Evolutionary conservation across 1,140 invertebrate species (phyloP).

Genomic region (Tribolium castaneum): DNA sequence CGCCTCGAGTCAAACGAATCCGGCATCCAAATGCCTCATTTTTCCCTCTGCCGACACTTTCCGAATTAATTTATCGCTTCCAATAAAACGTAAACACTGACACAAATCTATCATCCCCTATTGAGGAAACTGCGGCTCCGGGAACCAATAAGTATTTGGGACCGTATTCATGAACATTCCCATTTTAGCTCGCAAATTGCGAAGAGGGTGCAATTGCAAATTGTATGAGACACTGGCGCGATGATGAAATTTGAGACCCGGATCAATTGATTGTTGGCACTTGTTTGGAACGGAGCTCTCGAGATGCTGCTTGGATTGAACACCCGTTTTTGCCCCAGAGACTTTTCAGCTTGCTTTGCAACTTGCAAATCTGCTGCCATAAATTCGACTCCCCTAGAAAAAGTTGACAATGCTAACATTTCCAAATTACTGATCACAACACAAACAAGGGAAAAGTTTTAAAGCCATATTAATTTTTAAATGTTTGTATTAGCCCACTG

Average conservation of each 20-base stretch:
- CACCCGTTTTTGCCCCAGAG: neutral
- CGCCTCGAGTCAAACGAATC: neutral
- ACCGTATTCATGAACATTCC: neutral
- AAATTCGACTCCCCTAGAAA: neutral
- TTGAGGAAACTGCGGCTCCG: neutral
- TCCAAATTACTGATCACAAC: neutral
- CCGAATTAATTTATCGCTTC: conserved; percentile 4
- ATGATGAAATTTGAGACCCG: conserved; percentile 9
- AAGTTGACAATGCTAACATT: neutral
- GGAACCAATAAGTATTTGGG: conserved; percentile 9
- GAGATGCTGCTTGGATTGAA: neutral
- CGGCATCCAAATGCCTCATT: neutral
- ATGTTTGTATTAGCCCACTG: too few species aligned
- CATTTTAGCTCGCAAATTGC: neutral
- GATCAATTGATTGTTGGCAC: neutral
- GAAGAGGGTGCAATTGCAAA: conserved; percentile 6
- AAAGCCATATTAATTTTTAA: too few species aligned
- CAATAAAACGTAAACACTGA: conserved; percentile 12
- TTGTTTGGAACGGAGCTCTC: neutral
- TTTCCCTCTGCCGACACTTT: neutral
- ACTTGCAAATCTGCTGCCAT: neutral
- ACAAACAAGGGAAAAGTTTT: too few species aligned
- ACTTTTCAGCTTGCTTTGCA: neutral
- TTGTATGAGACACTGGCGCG: neutral
- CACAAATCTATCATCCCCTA: neutral